phyloP scores from a whole-genome alignment of 1,140 invertebrate species.

The Diorhabda carinulata region DNA sequence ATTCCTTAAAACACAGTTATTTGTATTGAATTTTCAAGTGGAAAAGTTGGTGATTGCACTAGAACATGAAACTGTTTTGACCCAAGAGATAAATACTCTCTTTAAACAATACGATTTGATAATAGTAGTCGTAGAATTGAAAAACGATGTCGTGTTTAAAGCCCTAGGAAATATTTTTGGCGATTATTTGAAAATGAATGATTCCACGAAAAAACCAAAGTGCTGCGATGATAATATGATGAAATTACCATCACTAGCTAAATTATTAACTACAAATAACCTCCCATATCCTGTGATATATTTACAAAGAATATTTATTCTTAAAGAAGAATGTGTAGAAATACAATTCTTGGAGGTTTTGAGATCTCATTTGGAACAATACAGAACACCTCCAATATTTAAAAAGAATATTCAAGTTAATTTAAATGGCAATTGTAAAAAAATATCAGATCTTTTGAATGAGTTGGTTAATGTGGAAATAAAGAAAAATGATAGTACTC shows the following conservation, averaged over 20 bases:
- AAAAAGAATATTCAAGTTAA: conserved; percentile 20
- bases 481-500: conserved; percentile 7
- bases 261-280: conserved; percentile 16
- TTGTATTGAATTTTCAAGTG: conserved; percentile 16
- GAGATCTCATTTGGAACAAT: conserved; percentile 22
- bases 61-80: conserved; percentile 16
- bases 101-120: conserved; percentile 27
- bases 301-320: conserved; percentile 28
- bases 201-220: conserved; percentile 7
- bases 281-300: conserved; percentile 26
- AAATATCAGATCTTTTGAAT: conserved; percentile 6
- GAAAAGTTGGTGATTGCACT: conserved; percentile 15
- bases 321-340: conserved; percentile 21
- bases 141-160: conserved; percentile 16
- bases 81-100: conserved; percentile 18
- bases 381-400: conserved; percentile 7
- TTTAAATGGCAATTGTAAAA: conserved; percentile 22
- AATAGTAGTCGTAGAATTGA: conserved; percentile 17
- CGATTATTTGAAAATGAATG: conserved; percentile 8
- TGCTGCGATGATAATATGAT: not conserved
- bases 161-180: conserved; percentile 20
- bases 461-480: not conserved
- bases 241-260: conserved; percentile 12
- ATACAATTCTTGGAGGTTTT: conserved; percentile 20
- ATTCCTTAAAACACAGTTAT: conserved; percentile 15